Evolutionary conservation across 2,888 invertebrate genomes (phyloP).

Genomic region (Euclidia mi): DNA sequence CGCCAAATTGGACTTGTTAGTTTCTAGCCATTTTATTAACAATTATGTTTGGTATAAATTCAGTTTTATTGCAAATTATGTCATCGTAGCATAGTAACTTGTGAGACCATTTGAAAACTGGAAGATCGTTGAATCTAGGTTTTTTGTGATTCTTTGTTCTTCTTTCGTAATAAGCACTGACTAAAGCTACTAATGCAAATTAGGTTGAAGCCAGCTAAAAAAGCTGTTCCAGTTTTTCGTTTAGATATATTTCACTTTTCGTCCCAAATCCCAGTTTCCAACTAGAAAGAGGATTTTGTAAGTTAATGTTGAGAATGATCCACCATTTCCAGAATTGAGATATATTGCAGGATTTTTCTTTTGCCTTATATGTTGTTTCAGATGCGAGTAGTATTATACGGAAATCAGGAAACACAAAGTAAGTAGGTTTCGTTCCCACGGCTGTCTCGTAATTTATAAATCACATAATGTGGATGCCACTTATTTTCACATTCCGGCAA

Average conservation of each 20-base stretch:
- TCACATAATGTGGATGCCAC: slow-evolving; percentile 17
- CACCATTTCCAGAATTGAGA: too few species aligned
- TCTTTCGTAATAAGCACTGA: neutral
- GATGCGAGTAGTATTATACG: neutral
- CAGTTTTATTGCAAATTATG: too few species aligned
- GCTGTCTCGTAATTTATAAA: slow-evolving; percentile 33
- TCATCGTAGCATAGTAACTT: too few species aligned
- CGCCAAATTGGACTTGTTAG: slow-evolving; percentile 3
- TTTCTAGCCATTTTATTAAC: neutral
- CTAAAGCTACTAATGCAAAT: slow-evolving; percentile 13
- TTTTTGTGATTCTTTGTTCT: neutral
- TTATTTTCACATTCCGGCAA: slow-evolving; percentile 33
- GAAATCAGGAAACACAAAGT: slow-evolving; percentile 26
- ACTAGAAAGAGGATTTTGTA: too few species aligned
- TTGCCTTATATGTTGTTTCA: too few species aligned
- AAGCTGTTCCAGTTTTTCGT: neutral
- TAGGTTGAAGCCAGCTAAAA: neutral
- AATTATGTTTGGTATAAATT: too few species aligned
- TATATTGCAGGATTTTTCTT: too few species aligned
- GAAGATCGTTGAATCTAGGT: too few species aligned
- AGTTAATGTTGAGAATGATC: too few species aligned
- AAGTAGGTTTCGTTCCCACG: slow-evolving; percentile 19
- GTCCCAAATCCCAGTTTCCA: neutral
- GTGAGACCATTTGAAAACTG: too few species aligned
- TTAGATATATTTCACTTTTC: neutral